These are phyloP conservation scores for Fratercula arctica DNA, from an alignment of 2,797 vertebrate genomes.

Conservation along the genomic window DNA sequence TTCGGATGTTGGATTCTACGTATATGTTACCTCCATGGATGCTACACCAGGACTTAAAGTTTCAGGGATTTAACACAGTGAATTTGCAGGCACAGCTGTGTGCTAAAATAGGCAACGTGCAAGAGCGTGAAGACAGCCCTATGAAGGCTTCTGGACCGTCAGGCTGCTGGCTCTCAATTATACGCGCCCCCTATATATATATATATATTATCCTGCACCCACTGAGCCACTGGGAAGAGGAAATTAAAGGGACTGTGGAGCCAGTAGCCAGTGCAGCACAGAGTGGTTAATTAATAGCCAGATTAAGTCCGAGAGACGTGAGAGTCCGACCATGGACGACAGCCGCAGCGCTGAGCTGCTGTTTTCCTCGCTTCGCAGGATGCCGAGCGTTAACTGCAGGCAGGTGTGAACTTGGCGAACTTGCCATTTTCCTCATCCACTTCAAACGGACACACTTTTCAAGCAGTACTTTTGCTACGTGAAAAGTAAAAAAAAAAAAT, in stretches of 20 bases:
- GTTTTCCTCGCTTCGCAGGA: background rate
- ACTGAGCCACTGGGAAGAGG: background rate
- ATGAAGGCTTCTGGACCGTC: background rate
- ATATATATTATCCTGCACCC: background rate
- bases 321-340: background rate
- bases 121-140: fast-evolving
- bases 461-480: background rate
- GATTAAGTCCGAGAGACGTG: background rate
- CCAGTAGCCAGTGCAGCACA: background rate
- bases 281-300: background rate
- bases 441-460: background rate
- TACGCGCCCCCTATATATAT: fast-evolving
- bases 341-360: background rate
- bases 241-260: background rate
- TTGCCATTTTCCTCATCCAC: background rate
- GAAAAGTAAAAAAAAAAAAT: background rate
- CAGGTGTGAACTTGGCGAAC: background rate
- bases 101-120: background rate
- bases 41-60: background rate
- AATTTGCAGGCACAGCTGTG: background rate
- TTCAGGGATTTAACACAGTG: background rate
- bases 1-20: background rate
- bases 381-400: background rate
- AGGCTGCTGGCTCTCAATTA: background rate
- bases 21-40: background rate